Base-by-base conservation (phyloP, 2,113 vertebrate genomes). In the Jacana jacana region DNA sequence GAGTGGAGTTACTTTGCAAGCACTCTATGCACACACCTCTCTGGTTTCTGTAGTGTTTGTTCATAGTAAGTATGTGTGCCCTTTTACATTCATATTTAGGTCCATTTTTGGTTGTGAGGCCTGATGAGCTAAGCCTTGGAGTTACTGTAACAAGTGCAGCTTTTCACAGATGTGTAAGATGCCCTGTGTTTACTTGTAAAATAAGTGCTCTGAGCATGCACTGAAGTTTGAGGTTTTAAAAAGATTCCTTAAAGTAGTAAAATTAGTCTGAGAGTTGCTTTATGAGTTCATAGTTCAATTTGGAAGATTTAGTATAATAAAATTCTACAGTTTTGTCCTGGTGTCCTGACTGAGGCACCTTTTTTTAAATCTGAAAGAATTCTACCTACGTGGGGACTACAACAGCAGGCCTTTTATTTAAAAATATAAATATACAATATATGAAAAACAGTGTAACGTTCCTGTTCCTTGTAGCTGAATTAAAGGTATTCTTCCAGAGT, bases 1-100 rank as follows among this genome's bases (percentile, higher is more conserved):
- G 69, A 89, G 35, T n/a, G 64, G 82, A 84, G 48, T 95, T 96
- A 73, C 23, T 91, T 86, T 91, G 44, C 42, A 76, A 86, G 61
- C 65, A 33, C 30, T 79, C 70, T 80, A 7, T 68, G 72, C 88
- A 91, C 77, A 91, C 58, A 73, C 39, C 16, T 87, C 24, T 73
- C 63, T 88, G 46, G 2, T 4, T 65, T 68, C 80, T 20, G 4
- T 58, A 78, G 33, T 3, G 1, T 90, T 91, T 84, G 33, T 55
- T 84, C 18, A 17, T 58, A 39, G 48, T 60, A 81, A 81, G 49
- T 51, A 5, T 64, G 13, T 82, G 54, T 83, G 55, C 20, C 75
- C 37, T 81, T 78, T 46, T 49, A 54, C 70, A 49, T 57, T 86
- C 65, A 39, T 48, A 37, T 69, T 88, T 65, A 65, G 49, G 35